Conservation (phyloP, 2,888 invertebrate genomes). For the Labia minor region DNA sequence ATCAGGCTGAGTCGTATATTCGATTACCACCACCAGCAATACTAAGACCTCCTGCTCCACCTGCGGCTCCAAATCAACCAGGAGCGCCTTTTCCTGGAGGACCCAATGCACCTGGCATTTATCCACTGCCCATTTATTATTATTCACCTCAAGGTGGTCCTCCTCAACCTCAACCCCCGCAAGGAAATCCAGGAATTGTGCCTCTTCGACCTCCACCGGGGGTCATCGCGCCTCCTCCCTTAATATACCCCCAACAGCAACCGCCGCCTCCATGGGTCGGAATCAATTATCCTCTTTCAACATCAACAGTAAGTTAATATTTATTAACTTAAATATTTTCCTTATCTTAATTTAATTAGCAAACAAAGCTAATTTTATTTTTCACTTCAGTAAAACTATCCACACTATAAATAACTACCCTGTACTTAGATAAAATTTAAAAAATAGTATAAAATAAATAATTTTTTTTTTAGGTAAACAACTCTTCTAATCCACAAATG, state of each 20-base stretch:
- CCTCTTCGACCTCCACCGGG: conserved; percentile 20
- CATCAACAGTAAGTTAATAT: conserved; percentile 22
- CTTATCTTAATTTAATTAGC: no score
- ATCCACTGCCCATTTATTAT: conserved; percentile 23
- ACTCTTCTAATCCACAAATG: conserved; percentile 23
- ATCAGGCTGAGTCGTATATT: conserved; percentile 33
- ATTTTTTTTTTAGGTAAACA: neutral
- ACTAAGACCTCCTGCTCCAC: conserved; percentile 25
- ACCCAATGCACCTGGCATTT: conserved; percentile 24
- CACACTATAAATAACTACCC: no score
- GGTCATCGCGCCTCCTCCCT: conserved; percentile 18
- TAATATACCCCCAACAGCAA: conserved; percentile 20
- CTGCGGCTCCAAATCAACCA: conserved; percentile 22
- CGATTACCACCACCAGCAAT: conserved; percentile 27
- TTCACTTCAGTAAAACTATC: no score
- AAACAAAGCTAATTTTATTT: no score
- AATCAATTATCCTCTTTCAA: conserved; percentile 28
- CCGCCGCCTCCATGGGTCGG: conserved; percentile 27
- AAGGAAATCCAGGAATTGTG: neutral
- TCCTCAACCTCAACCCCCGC: conserved; percentile 15
- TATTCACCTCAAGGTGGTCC: conserved; percentile 13
- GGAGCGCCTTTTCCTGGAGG: conserved; percentile 21
- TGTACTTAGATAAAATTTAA: no score
- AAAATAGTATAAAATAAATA: no score
- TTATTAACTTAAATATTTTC: neutral